Evolutionary conservation across 2,113 vertebrate genomes (phyloP), one percentile per base, ranked within the genome.

Genomic region (Monopterus albus): DNA sequence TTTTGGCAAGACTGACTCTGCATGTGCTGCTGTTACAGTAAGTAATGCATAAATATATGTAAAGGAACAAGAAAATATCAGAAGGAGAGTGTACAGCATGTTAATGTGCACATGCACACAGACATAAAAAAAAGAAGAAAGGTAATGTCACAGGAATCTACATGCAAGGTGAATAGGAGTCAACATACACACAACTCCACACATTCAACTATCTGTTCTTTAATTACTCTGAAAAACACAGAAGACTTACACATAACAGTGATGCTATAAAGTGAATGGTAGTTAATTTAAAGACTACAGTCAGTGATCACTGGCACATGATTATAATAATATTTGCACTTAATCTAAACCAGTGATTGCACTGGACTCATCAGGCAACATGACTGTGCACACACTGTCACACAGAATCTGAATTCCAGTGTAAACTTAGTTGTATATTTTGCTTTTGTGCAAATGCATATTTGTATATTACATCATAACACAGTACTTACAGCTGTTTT

Each of bases 1-100:
- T 45, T 42, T 21, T 55, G 23, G 51, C n/a, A 25, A 61, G 8
- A 77, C 25, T 68, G 21, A 72, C 28, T 58, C 18, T 64, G 45
- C 56, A 57, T 72, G 13, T 81, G 56, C 43, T 62, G 31, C 15
- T 1, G 20, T 46, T 46, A 66, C 5, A 35, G 7, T 53, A 46
- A 59, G 11, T 47, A 1, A 52, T n/a, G 18, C 29, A 35, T n/a
- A n/a, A n/a, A n/a, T n/a, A n/a, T n/a, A n/a, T n/a, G 36, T 15
- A 5, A 40, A 35, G 3, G 0, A 21, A 38, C 6, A 5, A 20
- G 3, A 43, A 36, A 20, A 29, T 4, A 28, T 28, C 8, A 53
- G 3, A 15, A 18, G 3, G 13, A 17, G 4, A 20, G 55, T 18
- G 7, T 7, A 36, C 21, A 15, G 17, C 9, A 26, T 26, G 29